A percentile compares a stretch with the other conserved stretches of the same genome.
Conservation (phyloP, 2,888 invertebrate genomes). For the Arge pagana region DNA sequence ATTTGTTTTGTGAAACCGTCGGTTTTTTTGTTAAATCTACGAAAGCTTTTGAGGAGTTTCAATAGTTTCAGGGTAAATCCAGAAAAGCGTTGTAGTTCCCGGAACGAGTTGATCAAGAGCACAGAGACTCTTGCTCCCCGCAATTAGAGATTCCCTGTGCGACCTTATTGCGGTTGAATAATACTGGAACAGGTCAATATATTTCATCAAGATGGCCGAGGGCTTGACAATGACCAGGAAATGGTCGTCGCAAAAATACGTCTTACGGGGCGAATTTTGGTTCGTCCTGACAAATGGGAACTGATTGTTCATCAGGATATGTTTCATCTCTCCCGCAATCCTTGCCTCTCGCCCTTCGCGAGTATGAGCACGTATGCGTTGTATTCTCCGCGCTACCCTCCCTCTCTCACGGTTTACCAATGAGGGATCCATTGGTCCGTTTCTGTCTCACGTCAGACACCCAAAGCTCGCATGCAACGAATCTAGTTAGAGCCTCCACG, state of each 20-base stretch:
- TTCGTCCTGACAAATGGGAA: slow-evolving; percentile 12
- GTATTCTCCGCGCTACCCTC: slow-evolving; percentile 1
- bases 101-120: too few species aligned
- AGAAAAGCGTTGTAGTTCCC: too few species aligned
- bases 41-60: too few species aligned
- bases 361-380: too few species aligned
- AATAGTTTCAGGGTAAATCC: too few species aligned
- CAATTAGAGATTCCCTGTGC: too few species aligned
- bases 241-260: slow-evolving; percentile 10
- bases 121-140: too few species aligned
- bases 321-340: too few species aligned
- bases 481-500: slow-evolving; percentile 25
- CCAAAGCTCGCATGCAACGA: background rate
- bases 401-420: background rate
- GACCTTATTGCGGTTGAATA: slow-evolving; percentile 4
- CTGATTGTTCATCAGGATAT: slow-evolving; percentile 19
- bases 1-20: too few species aligned
- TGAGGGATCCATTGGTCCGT: slow-evolving; percentile 18
- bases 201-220: slow-evolving; percentile 9
- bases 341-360: too few species aligned
- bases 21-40: too few species aligned
- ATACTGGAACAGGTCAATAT: slow-evolving; percentile 18
- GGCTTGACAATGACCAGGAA: slow-evolving; percentile 4
- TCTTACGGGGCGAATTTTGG: background rate
- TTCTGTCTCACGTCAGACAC: slow-evolving; percentile 16